phyloP scores from a whole-genome alignment of 2,888 invertebrate genomes.

The Catotricha subobsoleta region DNA sequence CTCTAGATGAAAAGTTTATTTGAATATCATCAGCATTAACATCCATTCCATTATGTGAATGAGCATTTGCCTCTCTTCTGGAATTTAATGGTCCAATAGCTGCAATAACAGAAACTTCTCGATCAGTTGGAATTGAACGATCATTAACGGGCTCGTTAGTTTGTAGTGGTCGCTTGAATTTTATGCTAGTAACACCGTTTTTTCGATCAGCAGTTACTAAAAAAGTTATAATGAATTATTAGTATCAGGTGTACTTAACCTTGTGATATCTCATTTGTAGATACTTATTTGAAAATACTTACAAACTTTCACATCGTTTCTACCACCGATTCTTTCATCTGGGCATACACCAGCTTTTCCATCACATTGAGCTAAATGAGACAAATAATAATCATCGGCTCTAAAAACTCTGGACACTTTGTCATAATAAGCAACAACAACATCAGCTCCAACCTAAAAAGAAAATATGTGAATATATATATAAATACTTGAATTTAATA shows the following conservation, averaged over 20 bases:
- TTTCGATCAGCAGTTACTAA: conserved; percentile 53
- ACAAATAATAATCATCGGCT: conserved; percentile 72
- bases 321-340: conserved; percentile 60
- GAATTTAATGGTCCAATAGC: conserved; percentile 73
- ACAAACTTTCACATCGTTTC: conserved; percentile 54
- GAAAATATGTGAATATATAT: no score
- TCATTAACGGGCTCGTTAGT: conserved; percentile 58
- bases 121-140: conserved; percentile 44
- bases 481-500: no score
- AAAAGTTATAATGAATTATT: no score
- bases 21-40: conserved; percentile 41
- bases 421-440: conserved; percentile 64
- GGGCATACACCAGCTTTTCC: conserved; percentile 72
- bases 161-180: conserved; percentile 57
- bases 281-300: conserved; percentile 12
- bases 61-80: conserved; percentile 67
- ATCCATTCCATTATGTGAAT: conserved; percentile 34
- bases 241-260: no score
- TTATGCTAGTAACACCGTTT: conserved; percentile 63
- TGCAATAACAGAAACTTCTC: conserved; percentile 64
- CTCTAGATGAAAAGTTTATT: conserved; percentile 56
- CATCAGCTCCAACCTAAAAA: conserved; percentile 55
- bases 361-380: conserved; percentile 64
- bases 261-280: no score
- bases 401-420: conserved; percentile 38